Conservation (phyloP, 2,797 vertebrate species). For the Syncerus caffer region DNA sequence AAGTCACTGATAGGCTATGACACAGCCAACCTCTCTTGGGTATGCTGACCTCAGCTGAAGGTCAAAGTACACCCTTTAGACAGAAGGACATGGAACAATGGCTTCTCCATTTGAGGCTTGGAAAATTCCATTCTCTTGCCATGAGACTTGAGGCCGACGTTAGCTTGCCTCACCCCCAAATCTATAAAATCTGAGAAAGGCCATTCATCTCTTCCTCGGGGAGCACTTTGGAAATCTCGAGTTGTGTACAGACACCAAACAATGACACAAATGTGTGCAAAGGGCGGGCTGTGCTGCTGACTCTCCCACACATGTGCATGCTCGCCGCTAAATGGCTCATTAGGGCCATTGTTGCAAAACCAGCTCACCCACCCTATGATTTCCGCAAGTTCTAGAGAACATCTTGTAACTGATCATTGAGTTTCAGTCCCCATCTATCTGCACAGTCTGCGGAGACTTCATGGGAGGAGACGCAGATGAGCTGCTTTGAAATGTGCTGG, state of each 20-base stretch:
- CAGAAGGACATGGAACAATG: background rate
- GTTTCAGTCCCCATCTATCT: slow-evolving; percentile 28
- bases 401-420: slow-evolving; percentile 52
- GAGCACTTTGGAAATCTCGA: slow-evolving; percentile 60
- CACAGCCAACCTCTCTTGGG: background rate
- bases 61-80: background rate
- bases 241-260: slow-evolving; percentile 57
- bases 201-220: slow-evolving; percentile 33
- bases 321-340: slow-evolving; percentile 60
- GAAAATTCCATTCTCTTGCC: background rate
- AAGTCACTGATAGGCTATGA: background rate
- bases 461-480: background rate
- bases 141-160: slow-evolving; percentile 26
- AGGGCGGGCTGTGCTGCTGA: background rate
- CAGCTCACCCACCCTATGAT: slow-evolving; percentile 54
- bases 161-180: slow-evolving; percentile 21
- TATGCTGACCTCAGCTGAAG: background rate
- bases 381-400: slow-evolving; percentile 67
- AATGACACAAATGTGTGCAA: slow-evolving; percentile 59
- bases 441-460: slow-evolving; percentile 8
- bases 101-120: background rate
- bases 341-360: slow-evolving; percentile 58
- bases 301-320: slow-evolving; percentile 37
- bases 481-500: background rate
- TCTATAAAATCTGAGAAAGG: background rate